Evolutionary conservation across 2,113 vertebrate genomes (phyloP).

Genomic region (Nycticryphes semicollaris): DNA sequence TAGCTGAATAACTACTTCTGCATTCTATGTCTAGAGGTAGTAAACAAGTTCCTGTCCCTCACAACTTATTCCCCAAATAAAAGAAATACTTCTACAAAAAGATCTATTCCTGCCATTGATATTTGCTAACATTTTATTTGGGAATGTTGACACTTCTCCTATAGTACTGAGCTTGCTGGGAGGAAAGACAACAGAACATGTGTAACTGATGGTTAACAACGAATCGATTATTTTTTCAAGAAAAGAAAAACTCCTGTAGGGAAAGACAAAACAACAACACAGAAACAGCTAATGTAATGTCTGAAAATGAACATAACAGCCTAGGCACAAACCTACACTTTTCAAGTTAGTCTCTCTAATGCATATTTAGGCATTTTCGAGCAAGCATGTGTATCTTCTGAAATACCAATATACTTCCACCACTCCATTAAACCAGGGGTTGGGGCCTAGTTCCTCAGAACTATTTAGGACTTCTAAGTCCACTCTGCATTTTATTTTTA

Average conservation of each 20-base stretch:
- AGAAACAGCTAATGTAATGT: not conserved
- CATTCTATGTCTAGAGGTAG: not conserved
- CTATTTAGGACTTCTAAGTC: not conserved
- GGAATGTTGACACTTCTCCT: slow-evolving; percentile 33
- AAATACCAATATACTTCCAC: not conserved
- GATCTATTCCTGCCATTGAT: not conserved
- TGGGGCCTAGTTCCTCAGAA: not conserved
- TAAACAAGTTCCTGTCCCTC: not conserved
- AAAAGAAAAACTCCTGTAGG: not conserved
- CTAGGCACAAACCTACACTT: not conserved
- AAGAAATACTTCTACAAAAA: not conserved
- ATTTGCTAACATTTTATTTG: not conserved
- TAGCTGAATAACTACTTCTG: not conserved
- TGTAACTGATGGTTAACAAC: slow-evolving; percentile 8
- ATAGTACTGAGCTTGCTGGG: not conserved
- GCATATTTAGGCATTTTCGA: not conserved
- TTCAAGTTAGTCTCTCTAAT: not conserved
- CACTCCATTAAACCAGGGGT: not conserved
- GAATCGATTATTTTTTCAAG: not conserved
- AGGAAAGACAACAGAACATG: not conserved
- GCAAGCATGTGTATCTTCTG: not conserved
- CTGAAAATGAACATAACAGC: not conserved
- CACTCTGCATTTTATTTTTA: no score
- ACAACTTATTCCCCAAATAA: not conserved
- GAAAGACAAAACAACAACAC: not conserved